Evolutionary conservation across 2,888 invertebrate species (phyloP), one percentile per base, ranked within the genome.

Genomic region (Argyra leucocephala): DNA sequence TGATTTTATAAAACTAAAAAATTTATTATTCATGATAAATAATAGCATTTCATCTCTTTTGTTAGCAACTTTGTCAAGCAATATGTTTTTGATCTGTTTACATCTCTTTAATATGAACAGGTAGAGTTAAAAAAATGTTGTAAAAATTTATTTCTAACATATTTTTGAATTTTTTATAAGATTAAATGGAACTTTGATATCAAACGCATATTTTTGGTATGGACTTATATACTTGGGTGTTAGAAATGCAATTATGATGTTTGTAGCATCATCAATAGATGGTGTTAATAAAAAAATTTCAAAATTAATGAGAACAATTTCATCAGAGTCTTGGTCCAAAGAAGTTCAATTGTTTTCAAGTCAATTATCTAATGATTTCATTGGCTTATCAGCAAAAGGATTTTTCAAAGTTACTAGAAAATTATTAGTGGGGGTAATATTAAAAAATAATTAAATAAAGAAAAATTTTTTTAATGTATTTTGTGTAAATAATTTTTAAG

Each of bases 41-140:
- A 74, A 76, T 1, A 80, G 83, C 36, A 80, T 90, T n/a, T 85
- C 87, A 12, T 80, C 83, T 7, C 77, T 90, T 61, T 83, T 88
- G 0, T 75, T 88, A 0, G 75, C 89, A 15, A 87, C 88, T 0
- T 88, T 87, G 71, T 79, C 84, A 60, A 88, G 86, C 69, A 88
- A 89, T 73, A 82, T 89, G 69, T 89, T 86, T 73, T 90, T 90
- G 71, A 88, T 90, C 68, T 89, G 89, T 70, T 82, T 88, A 69
- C 89, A 90, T 72, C 79, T 90, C 1, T 88, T 88, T 70, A 83
- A 87, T 71, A 77, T 77, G 66, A 78, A 79, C 65, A 73, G 74
- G 79, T 79, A 65, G 22, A 7, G 12, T 31, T 31, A 12, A 31
- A 31, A 31, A 31, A 10, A 26, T 26, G 26, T 57, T 1, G 3